These are phyloP conservation scores for Chironomus tepperi DNA, from an alignment of 1,140 invertebrate species.

Conservation along the genomic window DNA sequence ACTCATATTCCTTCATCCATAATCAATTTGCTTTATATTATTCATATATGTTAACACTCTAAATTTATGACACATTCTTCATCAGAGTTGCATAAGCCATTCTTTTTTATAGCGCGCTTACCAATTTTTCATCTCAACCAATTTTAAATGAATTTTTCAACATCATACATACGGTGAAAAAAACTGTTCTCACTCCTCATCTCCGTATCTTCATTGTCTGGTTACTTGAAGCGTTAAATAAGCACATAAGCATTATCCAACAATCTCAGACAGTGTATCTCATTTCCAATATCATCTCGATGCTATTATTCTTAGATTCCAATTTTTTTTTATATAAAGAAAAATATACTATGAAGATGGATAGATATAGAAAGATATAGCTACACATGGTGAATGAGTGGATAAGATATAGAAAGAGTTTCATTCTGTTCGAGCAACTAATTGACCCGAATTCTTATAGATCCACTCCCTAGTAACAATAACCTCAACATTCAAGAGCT, in stretches of 20 bases:
- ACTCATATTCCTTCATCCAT: too few species aligned
- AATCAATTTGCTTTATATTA: too few species aligned
- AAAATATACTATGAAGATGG: too few species aligned
- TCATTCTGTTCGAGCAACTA: background rate
- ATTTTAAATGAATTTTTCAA: too few species aligned
- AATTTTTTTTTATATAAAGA: too few species aligned
- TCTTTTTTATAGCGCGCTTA: too few species aligned
- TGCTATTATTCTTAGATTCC: background rate
- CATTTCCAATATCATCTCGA: background rate
- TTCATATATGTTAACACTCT: too few species aligned
- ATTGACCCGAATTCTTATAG: background rate
- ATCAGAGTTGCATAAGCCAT: too few species aligned
- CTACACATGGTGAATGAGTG: background rate
- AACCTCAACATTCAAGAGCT: background rate
- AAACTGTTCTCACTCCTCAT: background rate
- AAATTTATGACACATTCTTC: too few species aligned
- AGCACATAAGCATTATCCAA: constrained; percentile 17
- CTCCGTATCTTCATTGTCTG: background rate
- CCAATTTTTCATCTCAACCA: too few species aligned
- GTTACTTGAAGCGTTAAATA: constrained; percentile 22
- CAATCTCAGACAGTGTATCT: background rate
- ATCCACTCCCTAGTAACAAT: constrained; percentile 6
- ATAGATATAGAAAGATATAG: too few species aligned
- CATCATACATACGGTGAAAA: too few species aligned
- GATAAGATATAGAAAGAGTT: background rate